These are phyloP conservation scores for Venturia canescens DNA, from an alignment of 1,140 invertebrate genomes.

Conservation along the genomic window DNA sequence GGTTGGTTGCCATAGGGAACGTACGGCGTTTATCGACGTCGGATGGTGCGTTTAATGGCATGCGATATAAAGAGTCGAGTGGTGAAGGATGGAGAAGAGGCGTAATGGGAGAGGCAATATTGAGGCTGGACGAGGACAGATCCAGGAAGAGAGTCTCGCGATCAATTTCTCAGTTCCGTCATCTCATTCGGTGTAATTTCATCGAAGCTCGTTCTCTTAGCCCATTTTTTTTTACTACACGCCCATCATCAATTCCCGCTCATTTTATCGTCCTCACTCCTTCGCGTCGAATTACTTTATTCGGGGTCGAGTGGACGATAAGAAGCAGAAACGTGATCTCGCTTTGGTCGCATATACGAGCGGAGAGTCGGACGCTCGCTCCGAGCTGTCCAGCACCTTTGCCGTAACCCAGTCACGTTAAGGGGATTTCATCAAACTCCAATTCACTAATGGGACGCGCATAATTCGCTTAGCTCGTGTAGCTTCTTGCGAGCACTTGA, in stretches of 20 bases:
- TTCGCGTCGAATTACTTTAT: slow-evolving; percentile 19
- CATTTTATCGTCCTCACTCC: slow-evolving; percentile 23
- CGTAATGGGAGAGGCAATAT: slow-evolving; percentile 11
- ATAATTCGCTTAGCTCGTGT: not conserved
- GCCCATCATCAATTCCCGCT: slow-evolving; percentile 13
- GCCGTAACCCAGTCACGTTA: slow-evolving; percentile 24
- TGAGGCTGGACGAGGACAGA: slow-evolving; percentile 24
- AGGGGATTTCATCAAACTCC: slow-evolving; percentile 26
- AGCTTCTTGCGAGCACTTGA: not conserved
- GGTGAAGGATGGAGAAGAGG: slow-evolving; percentile 12
- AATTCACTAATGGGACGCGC: slow-evolving; percentile 30
- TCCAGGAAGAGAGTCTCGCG: slow-evolving; percentile 31
- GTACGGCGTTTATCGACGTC: slow-evolving; percentile 22
- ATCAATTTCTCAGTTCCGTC: slow-evolving; percentile 30
- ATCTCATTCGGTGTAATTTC: not conserved
- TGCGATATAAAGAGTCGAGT: slow-evolving; percentile 31
- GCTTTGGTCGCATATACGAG: not conserved
- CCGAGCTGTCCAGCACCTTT: not conserved
- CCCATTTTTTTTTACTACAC: not conserved
- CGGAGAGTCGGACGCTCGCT: not conserved
- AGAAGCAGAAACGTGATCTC: not conserved
- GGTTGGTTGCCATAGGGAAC: slow-evolving; percentile 16
- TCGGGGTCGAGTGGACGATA: slow-evolving; percentile 33
- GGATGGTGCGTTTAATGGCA: slow-evolving; percentile 37
- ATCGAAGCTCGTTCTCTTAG: not conserved